Conservation (phyloP, 1,140 invertebrate genomes). For the Papilio xuthus region DNA sequence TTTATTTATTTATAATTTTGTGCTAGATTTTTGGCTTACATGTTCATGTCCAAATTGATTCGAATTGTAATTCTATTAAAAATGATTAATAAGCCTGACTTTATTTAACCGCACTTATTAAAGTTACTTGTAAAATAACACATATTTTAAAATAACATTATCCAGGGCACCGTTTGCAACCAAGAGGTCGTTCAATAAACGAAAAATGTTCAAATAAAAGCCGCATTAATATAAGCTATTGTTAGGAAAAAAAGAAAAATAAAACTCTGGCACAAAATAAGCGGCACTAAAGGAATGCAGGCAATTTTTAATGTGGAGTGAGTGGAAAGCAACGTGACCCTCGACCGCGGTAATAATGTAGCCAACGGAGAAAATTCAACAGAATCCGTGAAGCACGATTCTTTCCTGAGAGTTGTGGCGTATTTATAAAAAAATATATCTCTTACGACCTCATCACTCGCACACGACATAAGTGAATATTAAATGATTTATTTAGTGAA, state of each 20-base stretch:
- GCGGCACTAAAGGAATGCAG: conserved; percentile 76
- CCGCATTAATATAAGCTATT: conserved; percentile 26
- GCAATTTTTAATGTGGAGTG: conserved; percentile 79
- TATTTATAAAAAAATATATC: conserved; percentile 5
- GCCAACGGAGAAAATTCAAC: conserved; percentile 63
- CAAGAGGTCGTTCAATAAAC: conserved; percentile 19
- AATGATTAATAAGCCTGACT: too few relatives aligned
- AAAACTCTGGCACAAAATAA: conserved; percentile 71
- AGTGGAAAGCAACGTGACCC: conserved; percentile 62
- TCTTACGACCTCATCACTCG: not conserved
- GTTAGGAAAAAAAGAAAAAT: conserved; percentile 63
- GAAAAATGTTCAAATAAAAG: conserved; percentile 25
- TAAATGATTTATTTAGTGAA: too few relatives aligned
- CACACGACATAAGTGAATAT: not conserved
- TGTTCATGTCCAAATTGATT: too few relatives aligned
- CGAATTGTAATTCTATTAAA: too few relatives aligned
- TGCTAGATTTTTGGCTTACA: too few relatives aligned
- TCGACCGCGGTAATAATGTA: conserved; percentile 67
- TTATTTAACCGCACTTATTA: not conserved
- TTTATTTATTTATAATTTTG: too few relatives aligned
- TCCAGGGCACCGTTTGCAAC: not conserved
- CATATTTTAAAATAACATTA: not conserved
- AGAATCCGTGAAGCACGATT: conserved; percentile 51
- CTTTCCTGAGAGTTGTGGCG: conserved; percentile 16
- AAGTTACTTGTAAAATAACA: not conserved